phyloP scores from a whole-genome alignment of 2,888 invertebrate genomes.

The Latheticus oryzae region DNA sequence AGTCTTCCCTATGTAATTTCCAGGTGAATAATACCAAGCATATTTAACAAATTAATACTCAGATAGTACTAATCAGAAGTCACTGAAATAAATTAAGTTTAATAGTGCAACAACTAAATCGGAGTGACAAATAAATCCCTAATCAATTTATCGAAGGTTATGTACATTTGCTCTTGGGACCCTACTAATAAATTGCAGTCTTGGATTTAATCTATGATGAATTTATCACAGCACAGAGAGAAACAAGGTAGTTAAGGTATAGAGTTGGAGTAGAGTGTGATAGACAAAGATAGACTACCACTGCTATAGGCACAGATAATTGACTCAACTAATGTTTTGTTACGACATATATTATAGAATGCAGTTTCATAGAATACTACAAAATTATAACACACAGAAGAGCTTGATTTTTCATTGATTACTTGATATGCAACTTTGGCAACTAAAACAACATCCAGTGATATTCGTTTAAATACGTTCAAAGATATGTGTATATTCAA shows the following conservation, averaged over 20 bases:
- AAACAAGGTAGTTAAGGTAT: slow-evolving; percentile 54
- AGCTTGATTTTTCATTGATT: slow-evolving; percentile 54
- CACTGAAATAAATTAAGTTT: too few relatives aligned
- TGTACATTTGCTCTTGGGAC: slow-evolving; percentile 11
- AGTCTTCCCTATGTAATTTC: background rate
- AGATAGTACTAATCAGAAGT: too few relatives aligned
- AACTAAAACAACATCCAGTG: slow-evolving; percentile 10
- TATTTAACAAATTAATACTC: too few relatives aligned
- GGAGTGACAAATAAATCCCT: slow-evolving; percentile 7
- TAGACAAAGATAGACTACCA: slow-evolving; percentile 65
- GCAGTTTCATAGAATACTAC: slow-evolving; percentile 61
- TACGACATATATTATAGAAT: slow-evolving; percentile 65
- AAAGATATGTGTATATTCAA: slow-evolving; percentile 33
- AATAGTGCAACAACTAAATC: too few relatives aligned
- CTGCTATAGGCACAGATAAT: slow-evolving; percentile 73
- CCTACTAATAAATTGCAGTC: slow-evolving; percentile 29
- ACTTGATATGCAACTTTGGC: slow-evolving; percentile 41
- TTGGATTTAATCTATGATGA: slow-evolving; percentile 35
- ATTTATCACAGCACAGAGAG: slow-evolving; percentile 59
- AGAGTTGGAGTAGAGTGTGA: slow-evolving; percentile 59
- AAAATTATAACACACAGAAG: slow-evolving; percentile 63
- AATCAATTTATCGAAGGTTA: slow-evolving; percentile 3
- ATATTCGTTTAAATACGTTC: slow-evolving; percentile 5
- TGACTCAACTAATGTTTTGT: slow-evolving; percentile 71
- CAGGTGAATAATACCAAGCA: too few relatives aligned